Evolutionary conservation across 2,797 vertebrate genomes (phyloP).

Genomic region (Pyrocephalus nanus): DNA sequence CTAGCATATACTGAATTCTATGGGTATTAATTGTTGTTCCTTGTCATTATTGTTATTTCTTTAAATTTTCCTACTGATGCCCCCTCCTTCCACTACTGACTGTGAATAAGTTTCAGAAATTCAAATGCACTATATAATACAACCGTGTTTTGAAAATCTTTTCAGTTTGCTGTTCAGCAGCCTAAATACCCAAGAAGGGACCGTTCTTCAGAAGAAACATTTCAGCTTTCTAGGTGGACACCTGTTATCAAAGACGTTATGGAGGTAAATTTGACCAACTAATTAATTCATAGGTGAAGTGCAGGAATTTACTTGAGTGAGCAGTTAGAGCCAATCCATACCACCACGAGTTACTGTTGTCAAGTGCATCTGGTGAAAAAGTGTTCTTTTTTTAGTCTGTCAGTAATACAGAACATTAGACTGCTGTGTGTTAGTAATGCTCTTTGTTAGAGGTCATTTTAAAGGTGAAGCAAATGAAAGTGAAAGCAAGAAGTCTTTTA

Average conservation of each 20-base stretch:
- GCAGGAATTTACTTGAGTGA: neutral
- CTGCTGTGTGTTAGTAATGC: neutral
- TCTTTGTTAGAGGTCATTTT: neutral
- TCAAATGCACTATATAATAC: neutral
- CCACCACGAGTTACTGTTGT: neutral
- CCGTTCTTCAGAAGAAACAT: slow-evolving; percentile 86
- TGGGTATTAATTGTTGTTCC: neutral
- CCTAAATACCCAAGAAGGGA: slow-evolving; percentile 84
- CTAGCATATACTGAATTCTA: neutral
- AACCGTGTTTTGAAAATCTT: neutral
- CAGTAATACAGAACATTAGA: neutral
- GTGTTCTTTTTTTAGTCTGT: neutral
- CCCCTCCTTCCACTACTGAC: neutral
- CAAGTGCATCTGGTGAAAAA: neutral
- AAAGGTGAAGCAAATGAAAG: neutral
- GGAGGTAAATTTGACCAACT: slow-evolving; percentile 81
- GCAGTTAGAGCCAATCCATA: rapidly evolving
- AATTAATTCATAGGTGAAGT: neutral
- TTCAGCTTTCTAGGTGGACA: slow-evolving; percentile 94
- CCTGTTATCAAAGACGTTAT: slow-evolving; percentile 95
- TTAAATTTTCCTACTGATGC: neutral
- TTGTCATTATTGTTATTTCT: neutral
- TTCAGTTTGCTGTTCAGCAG: slow-evolving; percentile 62
- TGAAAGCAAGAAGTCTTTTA: neutral
- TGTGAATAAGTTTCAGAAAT: neutral